Conservation (phyloP, 1,140 invertebrate genomes). For the Goniozus legneri region DNA sequence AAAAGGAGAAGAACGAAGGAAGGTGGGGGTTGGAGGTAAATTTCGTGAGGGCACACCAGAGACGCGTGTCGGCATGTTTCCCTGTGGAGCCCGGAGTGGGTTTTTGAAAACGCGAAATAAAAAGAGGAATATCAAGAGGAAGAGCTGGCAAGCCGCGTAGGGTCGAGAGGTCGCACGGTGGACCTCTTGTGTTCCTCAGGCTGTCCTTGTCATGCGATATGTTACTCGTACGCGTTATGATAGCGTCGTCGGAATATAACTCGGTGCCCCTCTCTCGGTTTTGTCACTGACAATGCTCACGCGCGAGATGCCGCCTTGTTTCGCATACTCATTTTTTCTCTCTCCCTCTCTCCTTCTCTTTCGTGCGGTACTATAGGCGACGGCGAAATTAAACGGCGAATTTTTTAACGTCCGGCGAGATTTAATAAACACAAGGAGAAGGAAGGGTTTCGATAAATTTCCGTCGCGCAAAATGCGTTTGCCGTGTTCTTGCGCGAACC, state of each 20-base stretch:
- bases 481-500: no score
- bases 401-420: no score
- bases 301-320: conserved; percentile 12
- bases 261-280: conserved; percentile 26
- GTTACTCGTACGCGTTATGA: conserved; percentile 37
- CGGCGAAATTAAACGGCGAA: no score
- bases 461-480: no score
- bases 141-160: no score
- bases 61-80: conserved; percentile 31
- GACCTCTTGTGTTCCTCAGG: conserved; percentile 26
- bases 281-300: conserved; percentile 30
- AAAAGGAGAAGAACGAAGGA: no score
- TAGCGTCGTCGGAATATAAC: conserved; percentile 32
- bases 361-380: not conserved
- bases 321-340: not conserved
- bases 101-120: no score
- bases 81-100: no score
- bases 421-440: no score
- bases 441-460: no score
- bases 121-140: no score
- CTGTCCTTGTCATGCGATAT: conserved; percentile 34
- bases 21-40: conserved; percentile 3
- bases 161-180: conserved; percentile 32
- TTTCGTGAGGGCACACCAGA: conserved; percentile 20
- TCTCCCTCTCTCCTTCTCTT: not conserved